phyloP scores from a whole-genome alignment of 2,113 vertebrate genomes.

The Sylvia atricapilla region DNA sequence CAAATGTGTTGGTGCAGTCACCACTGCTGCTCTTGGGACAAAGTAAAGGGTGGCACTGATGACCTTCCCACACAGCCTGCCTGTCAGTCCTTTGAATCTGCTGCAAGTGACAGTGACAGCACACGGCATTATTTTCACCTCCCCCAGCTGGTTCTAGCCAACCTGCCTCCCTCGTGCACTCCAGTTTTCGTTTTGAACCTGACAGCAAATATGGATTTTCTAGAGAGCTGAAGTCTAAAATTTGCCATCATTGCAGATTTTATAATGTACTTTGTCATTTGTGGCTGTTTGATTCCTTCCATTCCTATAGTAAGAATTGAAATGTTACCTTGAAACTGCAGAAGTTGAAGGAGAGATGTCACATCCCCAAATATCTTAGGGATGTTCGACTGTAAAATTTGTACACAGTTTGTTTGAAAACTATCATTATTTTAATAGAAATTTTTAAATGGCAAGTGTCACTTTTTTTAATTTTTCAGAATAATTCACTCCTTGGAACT shows the following conservation, averaged over 20 bases:
- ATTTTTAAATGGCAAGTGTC: not conserved
- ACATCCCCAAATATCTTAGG: not conserved
- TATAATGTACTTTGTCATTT: not conserved
- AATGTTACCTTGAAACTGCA: not conserved
- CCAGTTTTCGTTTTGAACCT: not conserved
- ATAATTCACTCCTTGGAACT: not conserved
- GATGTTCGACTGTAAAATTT: not conserved
- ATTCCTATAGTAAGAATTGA: not conserved
- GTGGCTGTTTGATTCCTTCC: not conserved
- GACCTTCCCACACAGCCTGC: not conserved
- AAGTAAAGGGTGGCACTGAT: rapidly evolving
- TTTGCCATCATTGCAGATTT: not conserved
- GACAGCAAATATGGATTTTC: not conserved
- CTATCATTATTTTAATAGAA: not conserved
- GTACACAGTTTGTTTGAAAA: not conserved
- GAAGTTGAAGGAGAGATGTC: not conserved
- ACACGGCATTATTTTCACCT: not conserved
- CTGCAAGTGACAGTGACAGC: not conserved
- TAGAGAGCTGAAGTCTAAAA: not conserved
- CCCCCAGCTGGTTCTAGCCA: not conserved
- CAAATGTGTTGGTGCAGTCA: not conserved
- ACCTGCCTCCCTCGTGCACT: not conserved
- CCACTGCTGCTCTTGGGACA: not conserved
- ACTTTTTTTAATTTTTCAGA: not conserved
- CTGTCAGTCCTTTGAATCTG: not conserved